Base-by-base conservation (phyloP, 2,797 vertebrate species). In the Tapirus indicus region DNA sequence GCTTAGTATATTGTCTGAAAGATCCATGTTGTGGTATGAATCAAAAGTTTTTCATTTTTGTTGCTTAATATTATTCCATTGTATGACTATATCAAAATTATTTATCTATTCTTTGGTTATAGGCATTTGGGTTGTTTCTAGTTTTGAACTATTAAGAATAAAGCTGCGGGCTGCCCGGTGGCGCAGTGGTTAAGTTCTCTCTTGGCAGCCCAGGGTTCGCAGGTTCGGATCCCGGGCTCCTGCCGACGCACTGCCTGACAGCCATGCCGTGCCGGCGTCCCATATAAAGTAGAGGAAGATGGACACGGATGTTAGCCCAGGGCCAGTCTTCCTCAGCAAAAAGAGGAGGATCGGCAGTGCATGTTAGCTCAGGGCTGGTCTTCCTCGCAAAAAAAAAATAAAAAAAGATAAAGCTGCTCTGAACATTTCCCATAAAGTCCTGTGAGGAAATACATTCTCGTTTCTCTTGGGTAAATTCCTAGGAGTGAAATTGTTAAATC, bases 41-140 rank as follows among this genome's bases (percentile, higher is more conserved):
- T 32, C 41, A 83, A 49, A 29, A 69, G 27, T 60, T 72, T 41
- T 93, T 86, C 47, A 64, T 91, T 95, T 95, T 72, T 56, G 82
- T 83, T 60, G 3, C 8, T 87, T 49, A 21, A 14, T 94, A 66
- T 79, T 74, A 35, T 68, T 84, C 44, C 21, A 27, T 35, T 78
- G 2, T 69, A 41, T 71, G 35, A 54, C 23, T 29, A 74, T 32
- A 69, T 68, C 35, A 88, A 86, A 87, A 83, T 91, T 60, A 86
- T 60, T 80, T 62, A 75, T 9, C 52, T 80, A 7, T 62, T 27
- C 41, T 79, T 86, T 92, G 12, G 47, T 88, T 69, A 78, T 20
- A 75, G 38, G n/a, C 12, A 79, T 60, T 88, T 88, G 27, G 21
- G 47, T 58, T 96, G 25, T 68, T 93, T 84, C 62, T 49, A 71